Evolutionary conservation across 2,797 vertebrate species (phyloP), one percentile per base, ranked within the genome.

Genomic region (Tragelaphus oryx): DNA sequence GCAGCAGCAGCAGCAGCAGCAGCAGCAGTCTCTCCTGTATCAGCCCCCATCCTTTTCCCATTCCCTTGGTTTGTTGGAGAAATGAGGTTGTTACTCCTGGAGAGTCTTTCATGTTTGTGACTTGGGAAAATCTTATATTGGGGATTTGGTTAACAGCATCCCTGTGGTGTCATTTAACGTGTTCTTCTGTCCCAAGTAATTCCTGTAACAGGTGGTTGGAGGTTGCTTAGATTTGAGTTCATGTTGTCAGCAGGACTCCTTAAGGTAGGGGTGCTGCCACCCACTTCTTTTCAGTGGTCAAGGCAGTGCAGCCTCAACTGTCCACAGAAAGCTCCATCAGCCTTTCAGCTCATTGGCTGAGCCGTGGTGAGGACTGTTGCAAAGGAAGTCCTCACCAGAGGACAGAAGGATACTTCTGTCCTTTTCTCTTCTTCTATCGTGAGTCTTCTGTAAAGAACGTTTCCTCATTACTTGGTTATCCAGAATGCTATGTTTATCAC

Each of bases 141-240:
- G 33, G 60, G 16, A 44, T 82, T 37, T 75, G 50, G 74, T 68
- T 18, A 2, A 22, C 8, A 18, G 28, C 0, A 0, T 11, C 30
- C 57, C 52, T 28, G 33, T 30, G 28, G 10, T 13, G 5, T 50
- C 9, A 9, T 3, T 14, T 5, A 28, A 12, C 0, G 0, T 16
- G 5, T 50, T 54, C 7, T 20, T 81, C 74, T 57, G 44, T n/a
- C 57, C 59, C 12, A 8, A 20, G 65, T 12, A 6, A 41, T 26
- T 22, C 78, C 79, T 4, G 4, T 41, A 8, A 41, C 26, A 10
- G 5, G 2, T 14, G 37, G 28, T 9, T 18, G 18, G 78, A 82
- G 13, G 30, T 46, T 46, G 65, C 30, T 71, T 28, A 22, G 24
- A 4, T 41, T 3, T 5, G 30, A 7, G 2, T 30, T 60, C 65